A percentile compares a stretch with the other conserved stretches of the same genome.
Evolutionary conservation across 2,888 invertebrate genomes (phyloP).

Genomic region (Euzetes globulus): DNA sequence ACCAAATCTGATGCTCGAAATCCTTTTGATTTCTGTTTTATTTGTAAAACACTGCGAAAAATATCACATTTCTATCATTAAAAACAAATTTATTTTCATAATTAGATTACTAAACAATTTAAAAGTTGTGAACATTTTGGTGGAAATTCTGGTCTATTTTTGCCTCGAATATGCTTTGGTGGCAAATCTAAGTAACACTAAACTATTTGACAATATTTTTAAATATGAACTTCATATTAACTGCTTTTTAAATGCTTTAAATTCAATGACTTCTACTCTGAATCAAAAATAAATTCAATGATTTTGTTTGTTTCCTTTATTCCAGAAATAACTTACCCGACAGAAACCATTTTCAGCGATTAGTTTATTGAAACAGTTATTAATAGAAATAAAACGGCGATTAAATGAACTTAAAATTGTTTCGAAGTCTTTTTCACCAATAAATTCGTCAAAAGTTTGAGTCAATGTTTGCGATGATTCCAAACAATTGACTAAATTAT

Average conservation of each 20-base stretch:
- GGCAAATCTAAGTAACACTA: too few species aligned
- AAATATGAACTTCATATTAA: background rate
- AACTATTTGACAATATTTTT: background rate
- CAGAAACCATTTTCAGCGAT: background rate
- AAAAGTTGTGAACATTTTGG: too few species aligned
- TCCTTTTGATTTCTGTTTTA: background rate
- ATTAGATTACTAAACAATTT: too few species aligned
- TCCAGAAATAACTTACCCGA: background rate
- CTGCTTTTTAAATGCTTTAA: background rate
- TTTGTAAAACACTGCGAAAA: slow-evolving; percentile 1
- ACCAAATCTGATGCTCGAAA: background rate
- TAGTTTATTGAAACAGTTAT: background rate
- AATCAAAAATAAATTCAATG: background rate
- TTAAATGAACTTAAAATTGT: background rate
- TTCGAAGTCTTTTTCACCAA: background rate
- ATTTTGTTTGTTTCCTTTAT: background rate
- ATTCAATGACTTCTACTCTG: background rate
- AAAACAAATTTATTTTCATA: background rate
- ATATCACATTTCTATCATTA: background rate
- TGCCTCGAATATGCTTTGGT: too few species aligned
- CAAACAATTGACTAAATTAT: background rate
- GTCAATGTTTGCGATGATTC: background rate
- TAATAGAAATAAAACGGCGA: background rate
- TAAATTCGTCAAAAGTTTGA: background rate
- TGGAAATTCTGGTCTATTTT: too few species aligned